Conservation (phyloP, 2,113 vertebrate species). For the Phrynosoma blainvillii region DNA sequence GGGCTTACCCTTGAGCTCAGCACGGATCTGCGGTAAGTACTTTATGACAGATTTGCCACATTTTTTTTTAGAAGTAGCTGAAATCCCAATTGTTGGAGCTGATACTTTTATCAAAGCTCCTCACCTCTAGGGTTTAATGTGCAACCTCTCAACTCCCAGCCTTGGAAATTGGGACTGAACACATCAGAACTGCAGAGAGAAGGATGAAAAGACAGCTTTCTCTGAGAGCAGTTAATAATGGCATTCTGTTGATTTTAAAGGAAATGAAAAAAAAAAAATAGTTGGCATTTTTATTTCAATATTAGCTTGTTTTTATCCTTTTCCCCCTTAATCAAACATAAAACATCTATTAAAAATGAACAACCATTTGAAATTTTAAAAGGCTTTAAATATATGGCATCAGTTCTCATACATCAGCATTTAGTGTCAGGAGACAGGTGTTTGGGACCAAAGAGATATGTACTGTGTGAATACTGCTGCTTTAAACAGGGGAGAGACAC, state of each 20-base stretch:
- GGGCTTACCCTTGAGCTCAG: slow-evolving; percentile 58
- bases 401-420: background rate
- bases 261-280: background rate
- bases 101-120: slow-evolving; percentile 46
- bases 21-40: slow-evolving; percentile 57
- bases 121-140: slow-evolving; percentile 38
- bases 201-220: background rate
- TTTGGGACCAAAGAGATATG: background rate
- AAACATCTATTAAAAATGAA: background rate
- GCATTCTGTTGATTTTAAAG: background rate
- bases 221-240: slow-evolving; percentile 7
- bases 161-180: background rate
- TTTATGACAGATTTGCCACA: slow-evolving; percentile 52
- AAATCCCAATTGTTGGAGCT: slow-evolving; percentile 51
- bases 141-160: slow-evolving; percentile 18
- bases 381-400: background rate
- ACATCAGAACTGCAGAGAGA: background rate
- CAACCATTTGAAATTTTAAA: background rate
- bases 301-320: background rate
- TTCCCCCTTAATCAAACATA: background rate
- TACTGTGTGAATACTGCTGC: background rate
- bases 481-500: no score
- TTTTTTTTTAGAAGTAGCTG: slow-evolving; percentile 45
- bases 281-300: background rate
- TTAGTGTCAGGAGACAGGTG: background rate